phyloP scores from a whole-genome alignment of 2,888 invertebrate species.

The Catonia carolina region DNA sequence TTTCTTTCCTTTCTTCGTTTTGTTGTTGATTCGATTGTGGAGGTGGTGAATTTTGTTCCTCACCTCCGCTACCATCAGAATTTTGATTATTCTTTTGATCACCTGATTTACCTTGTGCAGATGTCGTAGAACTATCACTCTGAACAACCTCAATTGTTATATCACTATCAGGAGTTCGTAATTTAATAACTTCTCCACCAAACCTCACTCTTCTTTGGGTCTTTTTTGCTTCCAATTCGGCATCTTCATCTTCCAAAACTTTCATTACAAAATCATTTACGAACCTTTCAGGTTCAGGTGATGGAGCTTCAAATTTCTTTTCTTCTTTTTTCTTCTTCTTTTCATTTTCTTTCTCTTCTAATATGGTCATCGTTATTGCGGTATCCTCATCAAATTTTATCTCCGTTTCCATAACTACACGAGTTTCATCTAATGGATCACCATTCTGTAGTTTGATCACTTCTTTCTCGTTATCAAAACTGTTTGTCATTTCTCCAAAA shows the following conservation, averaged over 20 bases:
- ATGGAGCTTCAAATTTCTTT: constrained; percentile 28
- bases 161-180: constrained; percentile 79
- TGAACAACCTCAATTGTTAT: constrained; percentile 36
- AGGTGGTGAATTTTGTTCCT: constrained; percentile 10
- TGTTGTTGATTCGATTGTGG: not conserved
- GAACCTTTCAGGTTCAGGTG: constrained; percentile 22
- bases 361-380: constrained; percentile 74
- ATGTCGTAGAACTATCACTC: constrained; percentile 18
- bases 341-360: constrained; percentile 64
- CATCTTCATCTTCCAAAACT: constrained; percentile 54
- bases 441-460: constrained; percentile 24
- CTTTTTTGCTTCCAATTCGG: constrained; percentile 39
- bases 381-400: constrained; percentile 74
- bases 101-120: constrained; percentile 24
- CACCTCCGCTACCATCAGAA: constrained; percentile 14
- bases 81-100: constrained; percentile 35
- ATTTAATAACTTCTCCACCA: constrained; percentile 79
- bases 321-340: constrained; percentile 43
- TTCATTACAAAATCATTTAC: constrained; percentile 49
- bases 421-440: constrained; percentile 33
- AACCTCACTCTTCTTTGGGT: constrained; percentile 70
- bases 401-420: constrained; percentile 73
- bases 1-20: not conserved
- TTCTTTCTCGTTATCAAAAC: not conserved
- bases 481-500: constrained; percentile 20